Evolutionary conservation across 2,888 invertebrate species (phyloP), one percentile per base, ranked within the genome.

Genomic region (Agrochola lychnidis): DNA sequence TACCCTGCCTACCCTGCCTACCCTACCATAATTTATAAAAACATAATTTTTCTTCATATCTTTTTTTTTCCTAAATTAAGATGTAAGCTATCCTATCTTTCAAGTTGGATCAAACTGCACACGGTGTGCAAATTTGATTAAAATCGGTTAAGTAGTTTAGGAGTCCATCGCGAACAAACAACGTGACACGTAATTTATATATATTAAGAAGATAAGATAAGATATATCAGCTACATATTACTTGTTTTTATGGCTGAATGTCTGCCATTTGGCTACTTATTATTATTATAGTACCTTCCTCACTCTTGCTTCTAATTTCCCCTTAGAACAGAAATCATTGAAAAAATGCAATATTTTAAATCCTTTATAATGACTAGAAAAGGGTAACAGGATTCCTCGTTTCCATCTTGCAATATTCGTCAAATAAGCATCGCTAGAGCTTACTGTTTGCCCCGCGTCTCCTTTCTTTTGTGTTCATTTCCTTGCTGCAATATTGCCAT

Each of bases 401-500:
- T 69, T 53, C 45, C 36, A 40, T 77, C 36, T 77, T 51, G 25
- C 40, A 48, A 48, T 78, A 78, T 53, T 77, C 75, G 14, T 59
- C 63, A 59, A 30, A 79, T 45, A 57, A 57, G 30, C 53, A 61
- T 63, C 83, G 62, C 86, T 59, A 14, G 59, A 70, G 78, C 82
- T 84, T 69, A 74, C 59, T 69, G 57, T 78, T 91, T 91, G 81
- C 19, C 81, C 90, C 89, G 83, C 79, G 85, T 81, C 71, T 80
- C 66, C 63, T 57, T 88, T 88, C 92, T 92, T 94, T 94, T 93
- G 91, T 94, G 93, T 88, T 91, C 90, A 90, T 92, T 93, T 93
- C 87, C 90, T 91, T 92, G 86, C 92, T 92, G 92, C 93, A 92
- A 93, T 94, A 94, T 94, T 92, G 90, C 92, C 89, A 86, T 93